Percentiles rank a stretch among this genome's conserved stretches.
phyloP scores from a whole-genome alignment of 2,888 invertebrate genomes.

The Miltochrista miniata region DNA sequence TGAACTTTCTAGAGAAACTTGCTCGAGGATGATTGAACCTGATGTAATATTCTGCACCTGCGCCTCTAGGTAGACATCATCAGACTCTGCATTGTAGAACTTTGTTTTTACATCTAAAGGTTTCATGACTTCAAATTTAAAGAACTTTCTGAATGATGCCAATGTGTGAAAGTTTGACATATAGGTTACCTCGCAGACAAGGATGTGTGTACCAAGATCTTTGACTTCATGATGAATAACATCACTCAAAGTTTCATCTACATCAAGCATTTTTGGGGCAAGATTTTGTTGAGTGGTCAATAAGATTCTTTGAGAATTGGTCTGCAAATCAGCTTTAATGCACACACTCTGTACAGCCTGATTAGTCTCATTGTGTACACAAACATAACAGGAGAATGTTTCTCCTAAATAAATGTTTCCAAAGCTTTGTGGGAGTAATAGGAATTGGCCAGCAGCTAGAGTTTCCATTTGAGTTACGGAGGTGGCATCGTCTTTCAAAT shows the following conservation, averaged over 20 bases:
- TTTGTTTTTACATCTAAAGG: constrained; percentile 99
- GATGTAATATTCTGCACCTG: constrained; percentile 96
- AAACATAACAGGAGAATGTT: constrained; percentile 98
- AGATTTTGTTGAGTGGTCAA: constrained; percentile 89
- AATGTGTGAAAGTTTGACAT: constrained; percentile 88
- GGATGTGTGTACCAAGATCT: constrained; percentile 98
- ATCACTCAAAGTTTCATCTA: constrained; percentile 95
- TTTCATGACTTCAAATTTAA: constrained; percentile 98
- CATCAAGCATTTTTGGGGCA: constrained; percentile 84
- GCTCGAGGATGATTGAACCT: constrained; percentile 96
- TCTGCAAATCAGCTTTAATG: constrained; percentile 97
- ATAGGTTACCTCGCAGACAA: constrained; percentile 98
- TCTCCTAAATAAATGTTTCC: constrained; percentile 99
- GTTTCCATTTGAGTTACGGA: constrained; percentile 92
- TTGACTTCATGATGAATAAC: constrained; percentile 99
- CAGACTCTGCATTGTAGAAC: constrained; percentile 96
- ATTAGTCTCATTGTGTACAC: constrained; percentile 97
- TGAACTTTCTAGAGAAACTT: constrained; percentile 96
- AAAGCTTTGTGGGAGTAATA: constrained; percentile 97
- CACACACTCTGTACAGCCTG: constrained; percentile 92
- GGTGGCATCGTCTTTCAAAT: constrained; percentile 92
- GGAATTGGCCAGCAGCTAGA: constrained; percentile 93
- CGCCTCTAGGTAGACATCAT: constrained; percentile 89
- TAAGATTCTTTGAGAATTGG: constrained; percentile 93
- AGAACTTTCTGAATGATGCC: constrained; percentile 97